A percentile compares a stretch with the other conserved stretches of the same genome.
Evolutionary conservation across 1,140 invertebrate genomes (phyloP).

Genomic region (Megathymus violae): DNA sequence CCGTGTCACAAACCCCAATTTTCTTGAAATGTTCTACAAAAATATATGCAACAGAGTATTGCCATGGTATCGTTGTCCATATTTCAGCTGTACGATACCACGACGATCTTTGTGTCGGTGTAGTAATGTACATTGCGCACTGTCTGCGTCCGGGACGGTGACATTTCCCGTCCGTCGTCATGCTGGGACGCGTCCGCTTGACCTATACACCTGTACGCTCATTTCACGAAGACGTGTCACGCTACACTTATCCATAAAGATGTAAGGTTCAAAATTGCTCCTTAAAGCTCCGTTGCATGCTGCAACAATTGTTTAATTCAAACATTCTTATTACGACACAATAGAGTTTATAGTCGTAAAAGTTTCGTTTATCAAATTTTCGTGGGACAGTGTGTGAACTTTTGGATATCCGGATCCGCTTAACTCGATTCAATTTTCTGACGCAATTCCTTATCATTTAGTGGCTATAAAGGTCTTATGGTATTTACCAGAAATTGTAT

Average conservation of each 20-base stretch:
- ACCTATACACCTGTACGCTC: constrained; percentile 46
- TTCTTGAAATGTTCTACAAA: too few relatives aligned
- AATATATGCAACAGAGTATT: too few relatives aligned
- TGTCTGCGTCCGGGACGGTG: constrained; percentile 54
- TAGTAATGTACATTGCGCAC: constrained; percentile 3
- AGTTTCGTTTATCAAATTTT: constrained; percentile 10
- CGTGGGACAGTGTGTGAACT: constrained; percentile 22
- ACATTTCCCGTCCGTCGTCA: constrained; percentile 55
- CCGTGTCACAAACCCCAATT: too few relatives aligned
- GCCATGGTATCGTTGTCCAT: too few relatives aligned
- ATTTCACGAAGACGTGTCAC: neutral
- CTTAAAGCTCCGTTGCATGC: neutral
- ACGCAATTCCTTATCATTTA: neutral
- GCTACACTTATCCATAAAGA: neutral
- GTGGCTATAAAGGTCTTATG: too few relatives aligned
- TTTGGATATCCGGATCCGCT: constrained; percentile 29
- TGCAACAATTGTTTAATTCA: neutral
- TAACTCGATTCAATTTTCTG: constrained; percentile 9
- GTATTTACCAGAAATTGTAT: neutral
- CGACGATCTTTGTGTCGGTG: constrained; percentile 12
- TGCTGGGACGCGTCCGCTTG: constrained; percentile 41
- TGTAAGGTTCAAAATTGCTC: constrained; percentile 2
- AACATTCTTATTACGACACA: constrained; percentile 20
- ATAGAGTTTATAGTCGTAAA: constrained; percentile 13
- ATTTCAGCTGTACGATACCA: neutral